Conservation (phyloP, 1,140 invertebrate genomes). For the Polypedilum pembai region DNA sequence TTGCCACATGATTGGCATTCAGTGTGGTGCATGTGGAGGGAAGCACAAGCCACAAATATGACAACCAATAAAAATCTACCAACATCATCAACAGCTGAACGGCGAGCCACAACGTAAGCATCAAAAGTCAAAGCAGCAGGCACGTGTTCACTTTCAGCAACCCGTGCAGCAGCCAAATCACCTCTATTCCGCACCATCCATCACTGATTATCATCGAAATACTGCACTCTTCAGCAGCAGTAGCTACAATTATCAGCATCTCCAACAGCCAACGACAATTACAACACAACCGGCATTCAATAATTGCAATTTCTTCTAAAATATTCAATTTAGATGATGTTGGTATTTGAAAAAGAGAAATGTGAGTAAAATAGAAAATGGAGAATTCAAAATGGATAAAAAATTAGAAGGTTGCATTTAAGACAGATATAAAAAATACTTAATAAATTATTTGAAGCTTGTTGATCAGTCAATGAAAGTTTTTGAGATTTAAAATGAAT, state of each 20-base stretch:
- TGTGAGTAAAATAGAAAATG: no score
- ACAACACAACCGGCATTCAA: neutral
- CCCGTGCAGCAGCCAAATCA: neutral
- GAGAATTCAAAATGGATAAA: no score
- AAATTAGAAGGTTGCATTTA: no score
- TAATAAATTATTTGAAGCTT: no score
- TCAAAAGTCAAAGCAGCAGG: slow-evolving; percentile 24
- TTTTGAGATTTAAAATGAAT: no score
- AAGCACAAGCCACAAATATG: slow-evolving; percentile 60
- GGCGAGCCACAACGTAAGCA: neutral
- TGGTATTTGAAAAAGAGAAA: neutral
- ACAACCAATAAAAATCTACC: slow-evolving; percentile 34
- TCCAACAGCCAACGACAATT: slow-evolving; percentile 15
- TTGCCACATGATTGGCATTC: slow-evolving; percentile 72
- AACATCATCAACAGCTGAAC: neutral
- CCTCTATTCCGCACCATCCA: neutral
- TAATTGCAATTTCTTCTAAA: slow-evolving; percentile 20
- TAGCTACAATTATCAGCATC: slow-evolving; percentile 8
- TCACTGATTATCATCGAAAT: neutral
- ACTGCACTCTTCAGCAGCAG: neutral
- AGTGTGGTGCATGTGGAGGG: slow-evolving; percentile 73
- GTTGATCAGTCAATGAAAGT: no score
- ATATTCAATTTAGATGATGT: neutral
- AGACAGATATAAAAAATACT: no score
- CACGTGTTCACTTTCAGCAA: slow-evolving; percentile 10